phyloP scores from a whole-genome alignment of 2,888 invertebrate genomes.

The Muscina levida region DNA sequence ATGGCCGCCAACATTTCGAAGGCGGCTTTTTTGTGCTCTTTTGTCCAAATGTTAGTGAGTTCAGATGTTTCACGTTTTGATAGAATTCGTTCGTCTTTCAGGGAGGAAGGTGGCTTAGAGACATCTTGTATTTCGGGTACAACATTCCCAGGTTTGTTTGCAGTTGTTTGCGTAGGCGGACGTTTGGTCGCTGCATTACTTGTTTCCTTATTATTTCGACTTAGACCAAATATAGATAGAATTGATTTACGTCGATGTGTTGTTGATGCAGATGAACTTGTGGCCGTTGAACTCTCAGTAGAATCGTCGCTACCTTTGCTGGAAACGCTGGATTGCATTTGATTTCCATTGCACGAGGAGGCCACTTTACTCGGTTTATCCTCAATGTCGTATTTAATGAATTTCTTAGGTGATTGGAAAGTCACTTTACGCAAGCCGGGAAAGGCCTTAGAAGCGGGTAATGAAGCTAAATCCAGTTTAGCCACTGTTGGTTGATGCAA shows the following conservation, averaged over 20 bases:
- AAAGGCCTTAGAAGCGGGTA: conserved; percentile 74
- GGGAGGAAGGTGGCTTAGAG: not conserved
- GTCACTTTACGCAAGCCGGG: conserved; percentile 72
- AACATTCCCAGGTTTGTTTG: not conserved
- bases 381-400: conserved; percentile 73
- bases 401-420: conserved; percentile 77
- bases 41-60: conserved; percentile 75
- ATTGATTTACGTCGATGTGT: conserved; percentile 75
- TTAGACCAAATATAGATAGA: conserved; percentile 74
- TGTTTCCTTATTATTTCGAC: conserved; percentile 69
- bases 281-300: conserved; percentile 68
- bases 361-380: conserved; percentile 36
- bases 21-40: conserved; percentile 77
- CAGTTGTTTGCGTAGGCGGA: conserved; percentile 9
- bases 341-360: conserved; percentile 26
- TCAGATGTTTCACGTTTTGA: conserved; percentile 66
- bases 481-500: conserved; percentile 68
- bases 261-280: conserved; percentile 38
- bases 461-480: conserved; percentile 75
- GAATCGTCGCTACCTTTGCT: conserved; percentile 75
- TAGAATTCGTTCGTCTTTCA: conserved; percentile 53
- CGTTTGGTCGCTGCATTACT: conserved; percentile 33
- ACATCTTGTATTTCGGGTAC: conserved; percentile 28
- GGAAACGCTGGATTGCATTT: conserved; percentile 73
- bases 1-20: conserved; percentile 78